These are phyloP conservation scores for Lasioglossum morio DNA, from an alignment of 2,888 invertebrate genomes.

Conservation along the genomic window DNA sequence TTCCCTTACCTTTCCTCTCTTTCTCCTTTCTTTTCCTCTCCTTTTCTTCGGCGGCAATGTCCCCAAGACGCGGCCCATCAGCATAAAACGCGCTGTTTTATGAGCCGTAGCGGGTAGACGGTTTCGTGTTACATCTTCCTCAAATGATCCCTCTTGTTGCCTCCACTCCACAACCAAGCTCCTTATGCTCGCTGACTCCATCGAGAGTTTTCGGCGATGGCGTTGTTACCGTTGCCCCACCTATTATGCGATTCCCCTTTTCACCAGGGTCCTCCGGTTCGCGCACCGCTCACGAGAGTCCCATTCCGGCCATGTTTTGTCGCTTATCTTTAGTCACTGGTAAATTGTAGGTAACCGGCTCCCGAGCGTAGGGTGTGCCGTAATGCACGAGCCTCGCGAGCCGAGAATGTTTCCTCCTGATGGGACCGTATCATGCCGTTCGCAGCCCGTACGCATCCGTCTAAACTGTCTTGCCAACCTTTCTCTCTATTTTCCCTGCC, in stretches of 20 bases:
- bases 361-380: neutral
- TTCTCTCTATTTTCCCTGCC: neutral
- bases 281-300: neutral
- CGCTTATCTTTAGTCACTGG: conserved; percentile 14
- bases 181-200: conserved; percentile 40
- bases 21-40: conserved; percentile 26
- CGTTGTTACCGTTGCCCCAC: conserved; percentile 25
- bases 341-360: conserved; percentile 9
- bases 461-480: conserved; percentile 12
- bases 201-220: conserved; percentile 56
- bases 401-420: neutral
- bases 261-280: conserved; percentile 17
- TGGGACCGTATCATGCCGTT: neutral
- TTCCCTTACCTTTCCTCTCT: conserved; percentile 8
- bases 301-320: conserved; percentile 10
- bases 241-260: conserved; percentile 16
- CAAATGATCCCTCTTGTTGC: conserved; percentile 69
- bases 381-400: conserved; percentile 2
- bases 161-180: conserved; percentile 31
- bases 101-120: conserved; percentile 81
- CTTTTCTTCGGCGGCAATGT: conserved; percentile 75
- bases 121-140: conserved; percentile 81
- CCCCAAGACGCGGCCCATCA: conserved; percentile 78
- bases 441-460: conserved; percentile 7
- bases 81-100: conserved; percentile 83